Evolutionary conservation across 2,797 vertebrate genomes (phyloP).

Genomic region (Sciaenops ocellatus): DNA sequence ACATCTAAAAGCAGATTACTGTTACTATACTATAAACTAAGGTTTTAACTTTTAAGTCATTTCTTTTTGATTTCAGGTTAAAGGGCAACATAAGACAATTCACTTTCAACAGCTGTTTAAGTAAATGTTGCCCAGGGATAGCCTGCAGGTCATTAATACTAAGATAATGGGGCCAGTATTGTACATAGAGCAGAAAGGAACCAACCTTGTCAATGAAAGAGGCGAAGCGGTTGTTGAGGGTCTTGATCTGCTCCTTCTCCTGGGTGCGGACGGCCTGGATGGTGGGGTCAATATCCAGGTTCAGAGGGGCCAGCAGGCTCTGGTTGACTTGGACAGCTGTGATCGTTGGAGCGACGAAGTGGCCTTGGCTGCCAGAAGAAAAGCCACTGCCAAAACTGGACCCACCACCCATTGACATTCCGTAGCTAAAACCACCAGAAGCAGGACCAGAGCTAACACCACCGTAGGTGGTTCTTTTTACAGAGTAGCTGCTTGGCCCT

Average conservation of each 20-base stretch:
- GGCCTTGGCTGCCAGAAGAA: not conserved
- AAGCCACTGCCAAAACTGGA: not conserved
- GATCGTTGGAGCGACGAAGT: slow-evolving; percentile 69
- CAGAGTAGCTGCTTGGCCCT: slow-evolving; percentile 19
- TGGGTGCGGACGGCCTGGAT: slow-evolving; percentile 91
- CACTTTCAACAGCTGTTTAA: slow-evolving; percentile 14
- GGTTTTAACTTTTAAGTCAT: not conserved
- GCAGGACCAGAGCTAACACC: not conserved
- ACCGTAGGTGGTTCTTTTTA: slow-evolving; percentile 1
- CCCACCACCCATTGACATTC: not conserved
- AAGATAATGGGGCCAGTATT: not conserved
- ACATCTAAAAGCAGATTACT: not conserved
- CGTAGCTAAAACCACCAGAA: slow-evolving; percentile 2
- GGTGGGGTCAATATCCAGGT: slow-evolving; percentile 89
- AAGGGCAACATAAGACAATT: not conserved
- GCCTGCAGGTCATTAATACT: not conserved
- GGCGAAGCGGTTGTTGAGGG: slow-evolving; percentile 96
- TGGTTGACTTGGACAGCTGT: slow-evolving; percentile 91
- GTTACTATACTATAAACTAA: not conserved
- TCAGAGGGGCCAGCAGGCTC: slow-evolving; percentile 90
- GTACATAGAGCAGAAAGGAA: slow-evolving; percentile 6
- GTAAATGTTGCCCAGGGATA: not conserved
- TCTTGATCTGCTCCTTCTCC: slow-evolving; percentile 98
- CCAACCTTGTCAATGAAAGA: slow-evolving; percentile 96
- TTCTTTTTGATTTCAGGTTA: not conserved